These are phyloP conservation scores for Eueides isabella DNA, from an alignment of 1,140 invertebrate species.

Conservation along the genomic window DNA sequence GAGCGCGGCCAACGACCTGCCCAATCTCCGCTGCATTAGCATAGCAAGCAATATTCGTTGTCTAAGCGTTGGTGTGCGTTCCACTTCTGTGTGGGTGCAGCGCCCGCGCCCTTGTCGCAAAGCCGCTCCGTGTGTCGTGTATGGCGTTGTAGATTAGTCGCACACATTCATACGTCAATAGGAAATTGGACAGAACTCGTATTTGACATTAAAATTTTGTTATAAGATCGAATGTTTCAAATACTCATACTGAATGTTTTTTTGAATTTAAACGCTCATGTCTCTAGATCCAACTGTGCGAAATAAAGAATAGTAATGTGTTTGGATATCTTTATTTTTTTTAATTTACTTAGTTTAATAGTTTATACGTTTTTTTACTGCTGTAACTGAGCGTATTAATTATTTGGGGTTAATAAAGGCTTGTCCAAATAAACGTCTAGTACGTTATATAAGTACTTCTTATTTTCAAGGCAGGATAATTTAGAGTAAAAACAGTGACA, in stretches of 20 bases:
- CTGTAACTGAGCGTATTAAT: no score
- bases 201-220: conserved; percentile 1
- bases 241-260: not conserved
- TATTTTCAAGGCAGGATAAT: no score
- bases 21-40: conserved; percentile 83
- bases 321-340: no score
- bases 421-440: no score
- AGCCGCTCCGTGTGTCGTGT: conserved; percentile 38
- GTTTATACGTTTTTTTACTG: not conserved
- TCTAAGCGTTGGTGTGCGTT: conserved; percentile 50
- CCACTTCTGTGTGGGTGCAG: conserved; percentile 43
- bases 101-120: conserved; percentile 51
- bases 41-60: conserved; percentile 79
- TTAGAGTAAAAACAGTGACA: not conserved
- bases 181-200: conserved; percentile 12
- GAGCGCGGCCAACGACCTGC: conserved; percentile 82
- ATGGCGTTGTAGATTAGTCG: conserved; percentile 42
- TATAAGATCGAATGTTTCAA: conserved; percentile 2
- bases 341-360: no score
- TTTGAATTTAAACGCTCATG: not conserved
- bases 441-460: no score
- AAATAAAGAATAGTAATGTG: no score
- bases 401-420: no score
- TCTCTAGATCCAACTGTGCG: not conserved
- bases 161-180: conserved; percentile 23